A percentile compares a stretch with the other conserved stretches of the same genome.
Conservation (phyloP, 2,797 vertebrate genomes). For the Alcedo quadribrachys region DNA sequence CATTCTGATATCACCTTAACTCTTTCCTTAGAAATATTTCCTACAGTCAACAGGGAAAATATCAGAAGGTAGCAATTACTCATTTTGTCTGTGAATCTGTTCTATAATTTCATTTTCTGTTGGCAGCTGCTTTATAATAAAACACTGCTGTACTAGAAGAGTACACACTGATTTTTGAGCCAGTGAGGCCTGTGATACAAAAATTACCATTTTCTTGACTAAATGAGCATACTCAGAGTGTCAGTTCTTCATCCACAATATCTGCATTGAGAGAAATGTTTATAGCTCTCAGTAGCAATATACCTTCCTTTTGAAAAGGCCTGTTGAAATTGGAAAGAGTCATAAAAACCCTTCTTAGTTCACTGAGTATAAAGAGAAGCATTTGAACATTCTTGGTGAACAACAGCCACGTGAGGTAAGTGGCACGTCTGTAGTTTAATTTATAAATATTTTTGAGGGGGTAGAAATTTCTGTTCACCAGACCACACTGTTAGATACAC, state of each 20-base stretch:
- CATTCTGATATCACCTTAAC: neutral
- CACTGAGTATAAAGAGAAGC: neutral
- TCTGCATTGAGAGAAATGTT: neutral
- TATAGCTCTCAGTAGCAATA: neutral
- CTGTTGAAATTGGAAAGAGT: neutral
- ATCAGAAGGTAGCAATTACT: neutral
- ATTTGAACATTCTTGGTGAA: neutral
- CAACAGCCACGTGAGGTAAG: neutral
- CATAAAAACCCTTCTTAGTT: neutral
- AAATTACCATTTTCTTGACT: neutral
- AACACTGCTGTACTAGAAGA: neutral
- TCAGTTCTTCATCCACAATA: neutral
- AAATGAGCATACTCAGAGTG: neutral
- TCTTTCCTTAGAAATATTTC: neutral
- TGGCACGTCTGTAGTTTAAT: neutral
- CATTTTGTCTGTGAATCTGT: neutral
- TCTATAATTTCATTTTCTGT: neutral
- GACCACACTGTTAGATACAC: neutral
- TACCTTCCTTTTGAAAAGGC: neutral
- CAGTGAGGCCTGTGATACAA: neutral
- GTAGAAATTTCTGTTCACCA: neutral
- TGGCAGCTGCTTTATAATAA: neutral
- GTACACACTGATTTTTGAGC: neutral
- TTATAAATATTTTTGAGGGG: neutral
- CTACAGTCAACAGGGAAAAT: neutral